phyloP scores from a whole-genome alignment of 2,888 invertebrate genomes.

The Hofmannophila pseudospretella region DNA sequence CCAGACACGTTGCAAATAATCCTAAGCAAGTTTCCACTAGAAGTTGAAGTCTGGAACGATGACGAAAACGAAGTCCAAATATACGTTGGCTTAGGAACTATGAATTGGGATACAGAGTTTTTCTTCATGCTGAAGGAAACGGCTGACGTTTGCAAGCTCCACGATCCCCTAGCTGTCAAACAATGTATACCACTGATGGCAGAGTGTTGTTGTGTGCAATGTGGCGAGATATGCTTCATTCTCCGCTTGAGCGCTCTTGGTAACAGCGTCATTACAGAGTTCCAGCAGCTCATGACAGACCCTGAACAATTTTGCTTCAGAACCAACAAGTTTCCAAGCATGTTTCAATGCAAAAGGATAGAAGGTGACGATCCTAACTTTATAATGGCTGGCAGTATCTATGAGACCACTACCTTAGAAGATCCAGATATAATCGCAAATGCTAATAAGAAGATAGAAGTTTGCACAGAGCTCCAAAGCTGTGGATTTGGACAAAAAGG shows the following conservation, averaged over 20 bases:
- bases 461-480: constrained; percentile 60
- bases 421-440: constrained; percentile 47
- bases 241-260: constrained; percentile 72
- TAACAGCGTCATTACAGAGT: constrained; percentile 61
- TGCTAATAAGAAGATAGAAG: constrained; percentile 49
- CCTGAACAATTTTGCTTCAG: constrained; percentile 62
- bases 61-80: constrained; percentile 49
- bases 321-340: constrained; percentile 63
- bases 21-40: constrained; percentile 66
- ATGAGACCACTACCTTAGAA: constrained; percentile 64
- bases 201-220: constrained; percentile 53
- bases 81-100: constrained; percentile 59
- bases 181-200: constrained; percentile 37
- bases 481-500: constrained; percentile 37
- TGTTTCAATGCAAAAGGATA: constrained; percentile 58
- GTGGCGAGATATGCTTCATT: constrained; percentile 65
- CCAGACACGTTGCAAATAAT: constrained; percentile 61
- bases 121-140: constrained; percentile 66
- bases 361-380: constrained; percentile 66
- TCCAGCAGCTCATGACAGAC: constrained; percentile 57
- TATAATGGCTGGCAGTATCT: constrained; percentile 60
- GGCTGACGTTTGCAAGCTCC: constrained; percentile 41
- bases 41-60: constrained; percentile 69
- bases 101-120: constrained; percentile 69
- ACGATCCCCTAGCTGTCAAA: constrained; percentile 53